Evolutionary conservation across 2,113 vertebrate species (phyloP), one percentile per base, ranked within the genome.

Genomic region (Siniperca knerii): DNA sequence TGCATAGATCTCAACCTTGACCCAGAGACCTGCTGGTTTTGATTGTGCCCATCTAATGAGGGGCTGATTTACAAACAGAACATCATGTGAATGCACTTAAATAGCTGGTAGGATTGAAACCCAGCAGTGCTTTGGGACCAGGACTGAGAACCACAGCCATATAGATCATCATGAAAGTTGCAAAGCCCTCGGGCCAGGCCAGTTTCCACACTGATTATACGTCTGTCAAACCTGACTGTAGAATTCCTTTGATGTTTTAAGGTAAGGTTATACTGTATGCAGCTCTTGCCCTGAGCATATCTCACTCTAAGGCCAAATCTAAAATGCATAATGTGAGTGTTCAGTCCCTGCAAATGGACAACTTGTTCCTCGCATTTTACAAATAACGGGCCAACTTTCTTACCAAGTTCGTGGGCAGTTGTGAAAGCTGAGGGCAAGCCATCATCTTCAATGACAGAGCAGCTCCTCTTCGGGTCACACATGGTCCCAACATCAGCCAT

Each of bases 401-500:
- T 90, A 99, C 98, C 98, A 54, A 99, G 96, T 90, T 99, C 98
- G 0, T 99, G 98, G 55, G 98, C 98, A 0, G 98, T 97, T 52
- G 98, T 99, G 94, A 99, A 99, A 4, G 98, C 98, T 0, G 98
- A 99, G 0, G 98, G 98, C 54, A 99, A 93, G 6, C 98, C 98
- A 0, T 99, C 98, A 0, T 99, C 98, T 91, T 99, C 98, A 0
- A 99, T 99, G 83, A 99, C 98, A 0, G 98, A 99, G 91, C 98
- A 99, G 94, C 98, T 99, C 87, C 98, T 97, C 91, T 98, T 98
- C 35, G 98, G 97, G 85, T 99, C 98, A 0, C 98, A 99, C 97
- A 99, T 98, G 89, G 98, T 99, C 58, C 98, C 98, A 71, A 99
- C 98, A 0, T 99, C 98, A 0, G 98, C 98, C 98, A 99, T 99